phyloP scores from a whole-genome alignment of 2,113 vertebrate genomes.

The Hyperopisus bebe region DNA sequence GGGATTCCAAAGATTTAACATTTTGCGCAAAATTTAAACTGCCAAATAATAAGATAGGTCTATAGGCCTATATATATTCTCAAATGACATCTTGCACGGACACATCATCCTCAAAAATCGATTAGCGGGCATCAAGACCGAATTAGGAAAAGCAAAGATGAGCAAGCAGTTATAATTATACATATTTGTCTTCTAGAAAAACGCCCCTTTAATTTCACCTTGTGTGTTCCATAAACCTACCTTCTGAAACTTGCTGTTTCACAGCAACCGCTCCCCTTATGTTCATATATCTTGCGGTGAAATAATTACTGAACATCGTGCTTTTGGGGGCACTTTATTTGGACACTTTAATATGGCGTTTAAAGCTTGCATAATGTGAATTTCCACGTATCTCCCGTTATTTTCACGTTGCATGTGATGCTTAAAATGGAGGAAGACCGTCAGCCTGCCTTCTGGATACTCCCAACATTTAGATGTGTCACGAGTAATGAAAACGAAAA shows the following conservation, averaged over 20 bases:
- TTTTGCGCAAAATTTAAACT: neutral
- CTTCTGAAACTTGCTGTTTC: neutral
- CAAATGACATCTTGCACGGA: neutral
- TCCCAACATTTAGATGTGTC: slow-evolving; percentile 27
- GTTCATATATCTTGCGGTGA: neutral
- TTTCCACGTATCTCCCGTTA: neutral
- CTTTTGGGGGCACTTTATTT: neutral
- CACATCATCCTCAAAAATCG: neutral
- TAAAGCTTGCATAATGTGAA: neutral
- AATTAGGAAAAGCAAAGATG: neutral
- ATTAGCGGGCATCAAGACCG: neutral
- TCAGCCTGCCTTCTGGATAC: slow-evolving; percentile 19
- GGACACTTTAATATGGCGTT: neutral
- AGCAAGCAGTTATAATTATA: neutral
- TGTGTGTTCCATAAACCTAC: neutral
- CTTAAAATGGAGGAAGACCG: slow-evolving; percentile 16
- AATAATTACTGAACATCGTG: neutral
- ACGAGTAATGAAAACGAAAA: slow-evolving; percentile 21
- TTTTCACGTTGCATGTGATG: neutral
- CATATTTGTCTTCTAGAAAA: neutral
- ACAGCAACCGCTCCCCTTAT: neutral
- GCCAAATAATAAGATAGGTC: neutral
- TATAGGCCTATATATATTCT: neutral
- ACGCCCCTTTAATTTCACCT: neutral
- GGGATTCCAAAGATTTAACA: neutral